Percentiles rank a stretch among this genome's conserved stretches.
Evolutionary conservation across 2,113 vertebrate species (phyloP).

Genomic region (Esox niger): DNA sequence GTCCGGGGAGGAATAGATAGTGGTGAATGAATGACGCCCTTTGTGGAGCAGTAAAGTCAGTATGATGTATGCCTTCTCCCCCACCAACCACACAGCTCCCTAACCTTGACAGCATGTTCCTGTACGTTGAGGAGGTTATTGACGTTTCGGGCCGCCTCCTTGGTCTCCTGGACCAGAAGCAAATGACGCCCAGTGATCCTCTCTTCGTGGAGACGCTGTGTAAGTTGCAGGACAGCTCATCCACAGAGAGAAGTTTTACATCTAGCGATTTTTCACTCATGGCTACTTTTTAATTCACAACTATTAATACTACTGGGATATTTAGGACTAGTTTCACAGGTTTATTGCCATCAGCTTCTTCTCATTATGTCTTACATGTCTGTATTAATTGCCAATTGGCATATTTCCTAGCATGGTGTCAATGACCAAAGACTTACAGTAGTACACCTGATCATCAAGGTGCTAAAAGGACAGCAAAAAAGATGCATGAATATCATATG

Average conservation of each 20-base stretch:
- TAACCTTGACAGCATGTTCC: conserved; percentile 85
- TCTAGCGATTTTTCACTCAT: not conserved
- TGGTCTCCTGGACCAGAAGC: conserved; percentile 73
- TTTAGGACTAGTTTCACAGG: not conserved
- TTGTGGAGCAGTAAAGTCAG: conserved; percentile 34
- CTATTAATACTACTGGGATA: no score
- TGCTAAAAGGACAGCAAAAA: not conserved
- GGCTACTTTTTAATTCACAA: no score
- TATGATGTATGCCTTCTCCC: not conserved
- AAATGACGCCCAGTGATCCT: conserved; percentile 50
- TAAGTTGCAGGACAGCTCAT: conserved; percentile 68
- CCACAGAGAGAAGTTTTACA: not conserved
- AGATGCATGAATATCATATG: not conserved
- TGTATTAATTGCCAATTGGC: no score
- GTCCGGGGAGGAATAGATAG: not conserved
- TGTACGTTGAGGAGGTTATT: conserved; percentile 82
- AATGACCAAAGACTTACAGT: no score
- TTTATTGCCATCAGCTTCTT: not conserved
- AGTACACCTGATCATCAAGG: no score
- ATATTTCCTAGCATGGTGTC: no score
- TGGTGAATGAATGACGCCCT: conserved; percentile 27
- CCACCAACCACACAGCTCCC: conserved; percentile 74
- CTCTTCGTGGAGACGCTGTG: conserved; percentile 77
- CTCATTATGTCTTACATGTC: not conserved
- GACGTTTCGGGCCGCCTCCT: conserved; percentile 78